Evolutionary conservation across 2,797 vertebrate species (phyloP).

Genomic region (Hippopotamyrus pictus): DNA sequence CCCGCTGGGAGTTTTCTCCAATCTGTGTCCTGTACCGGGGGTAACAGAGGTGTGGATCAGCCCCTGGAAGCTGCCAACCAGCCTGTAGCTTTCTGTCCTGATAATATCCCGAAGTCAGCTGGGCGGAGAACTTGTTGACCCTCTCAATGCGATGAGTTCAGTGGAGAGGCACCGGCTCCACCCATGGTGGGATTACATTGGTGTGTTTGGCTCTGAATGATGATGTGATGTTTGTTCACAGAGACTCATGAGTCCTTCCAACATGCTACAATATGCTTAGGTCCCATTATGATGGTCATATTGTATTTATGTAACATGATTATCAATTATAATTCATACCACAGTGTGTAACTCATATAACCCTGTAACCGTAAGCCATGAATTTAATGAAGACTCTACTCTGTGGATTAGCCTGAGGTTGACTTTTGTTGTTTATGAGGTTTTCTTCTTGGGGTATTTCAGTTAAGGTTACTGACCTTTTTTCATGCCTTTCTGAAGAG

Average conservation of each 20-base stretch:
- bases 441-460: neutral
- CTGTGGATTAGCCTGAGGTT: neutral
- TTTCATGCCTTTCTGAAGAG: neutral
- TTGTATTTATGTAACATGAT: neutral
- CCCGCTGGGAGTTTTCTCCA: neutral
- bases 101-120: neutral
- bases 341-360: neutral
- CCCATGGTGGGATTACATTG: neutral
- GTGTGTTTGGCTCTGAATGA: conserved; percentile 18
- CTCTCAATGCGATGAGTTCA: neutral
- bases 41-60: neutral
- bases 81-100: neutral
- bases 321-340: neutral
- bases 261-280: neutral
- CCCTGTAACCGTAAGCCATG: neutral
- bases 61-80: neutral
- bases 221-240: neutral
- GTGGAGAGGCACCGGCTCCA: neutral
- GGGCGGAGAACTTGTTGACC: neutral
- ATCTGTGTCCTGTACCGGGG: neutral
- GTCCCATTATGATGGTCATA: neutral
- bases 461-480: neutral
- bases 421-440: neutral
- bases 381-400: neutral
- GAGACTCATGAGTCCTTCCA: neutral